These are phyloP conservation scores for Aricia agestis DNA, from an alignment of 1,140 invertebrate species.

Conservation along the genomic window DNA sequence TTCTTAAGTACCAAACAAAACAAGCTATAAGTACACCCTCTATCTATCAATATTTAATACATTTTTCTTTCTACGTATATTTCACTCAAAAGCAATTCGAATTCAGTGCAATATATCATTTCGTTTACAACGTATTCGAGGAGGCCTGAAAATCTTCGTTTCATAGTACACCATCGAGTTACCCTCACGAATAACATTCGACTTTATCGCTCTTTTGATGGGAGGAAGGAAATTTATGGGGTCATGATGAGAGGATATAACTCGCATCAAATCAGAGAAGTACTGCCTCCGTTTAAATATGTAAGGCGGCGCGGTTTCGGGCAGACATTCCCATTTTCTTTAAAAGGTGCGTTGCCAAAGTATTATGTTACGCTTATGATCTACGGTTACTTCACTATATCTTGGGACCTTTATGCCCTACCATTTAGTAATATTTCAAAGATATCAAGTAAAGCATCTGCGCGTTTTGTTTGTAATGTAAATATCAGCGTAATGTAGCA, in stretches of 20 bases:
- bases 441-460: too few relatives aligned
- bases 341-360: background rate
- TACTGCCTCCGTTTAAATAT: background rate
- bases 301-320: background rate
- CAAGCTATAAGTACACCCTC: background rate
- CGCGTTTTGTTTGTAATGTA: too few relatives aligned
- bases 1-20: background rate
- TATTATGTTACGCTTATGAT: background rate
- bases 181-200: constrained; percentile 11
- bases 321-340: background rate
- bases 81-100: background rate
- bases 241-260: constrained; percentile 9
- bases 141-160: background rate
- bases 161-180: background rate
- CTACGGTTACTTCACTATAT: background rate
- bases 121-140: background rate
- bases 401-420: too few relatives aligned
- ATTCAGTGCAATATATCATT: background rate
- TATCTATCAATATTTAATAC: background rate
- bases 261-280: constrained; percentile 5
- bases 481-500: too few relatives aligned
- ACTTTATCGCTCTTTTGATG: background rate
- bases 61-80: background rate
- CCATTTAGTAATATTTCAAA: too few relatives aligned
- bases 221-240: background rate